Conservation (phyloP, 2,113 vertebrate genomes). For the Pseudonaja textilis region DNA sequence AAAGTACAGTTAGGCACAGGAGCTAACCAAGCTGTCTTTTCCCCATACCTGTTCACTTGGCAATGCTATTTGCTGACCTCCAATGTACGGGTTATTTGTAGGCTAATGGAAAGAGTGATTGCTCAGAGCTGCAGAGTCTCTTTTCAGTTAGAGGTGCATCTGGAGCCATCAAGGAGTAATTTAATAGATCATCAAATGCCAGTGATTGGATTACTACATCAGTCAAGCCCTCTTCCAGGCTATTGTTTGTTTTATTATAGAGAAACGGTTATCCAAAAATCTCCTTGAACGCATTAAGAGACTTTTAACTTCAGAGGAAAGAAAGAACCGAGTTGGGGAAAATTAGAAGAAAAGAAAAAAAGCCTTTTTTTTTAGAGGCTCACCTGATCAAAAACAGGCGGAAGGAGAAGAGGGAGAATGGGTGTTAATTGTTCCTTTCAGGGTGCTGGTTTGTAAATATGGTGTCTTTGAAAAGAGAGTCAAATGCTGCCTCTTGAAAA, state of each 20-base stretch:
- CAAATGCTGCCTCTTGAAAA: neutral
- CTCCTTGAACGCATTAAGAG: conserved; percentile 32
- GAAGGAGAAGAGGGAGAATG: accelerated
- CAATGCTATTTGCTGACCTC: conserved; percentile 39
- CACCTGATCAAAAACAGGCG: conserved; percentile 31
- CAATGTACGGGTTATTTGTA: conserved; percentile 51
- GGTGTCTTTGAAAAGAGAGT: conserved; percentile 17
- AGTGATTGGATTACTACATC: conserved; percentile 31
- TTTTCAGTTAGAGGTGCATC: conserved; percentile 43
- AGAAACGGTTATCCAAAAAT: conserved; percentile 50
- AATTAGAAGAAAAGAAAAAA: conserved; percentile 41
- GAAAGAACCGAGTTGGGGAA: conserved; percentile 17
- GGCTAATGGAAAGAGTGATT: conserved; percentile 50
- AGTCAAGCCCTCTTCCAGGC: conserved; percentile 29
- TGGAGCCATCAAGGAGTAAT: conserved; percentile 46
- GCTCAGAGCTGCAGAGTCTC: conserved; percentile 40
- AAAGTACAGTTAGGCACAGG: conserved; percentile 19
- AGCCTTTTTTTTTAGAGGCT: conserved; percentile 12
- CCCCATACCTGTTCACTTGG: conserved; percentile 24
- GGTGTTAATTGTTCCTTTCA: conserved; percentile 31
- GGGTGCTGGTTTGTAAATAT: conserved; percentile 2
- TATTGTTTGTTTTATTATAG: conserved; percentile 47
- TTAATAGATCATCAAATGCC: conserved; percentile 55
- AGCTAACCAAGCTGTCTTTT: neutral
- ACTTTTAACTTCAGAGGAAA: conserved; percentile 45